Percentiles rank a stretch among this genome's conserved stretches.
Evolutionary conservation across 2,888 invertebrate genomes (phyloP).

Genomic region (Dendrolimus houi): DNA sequence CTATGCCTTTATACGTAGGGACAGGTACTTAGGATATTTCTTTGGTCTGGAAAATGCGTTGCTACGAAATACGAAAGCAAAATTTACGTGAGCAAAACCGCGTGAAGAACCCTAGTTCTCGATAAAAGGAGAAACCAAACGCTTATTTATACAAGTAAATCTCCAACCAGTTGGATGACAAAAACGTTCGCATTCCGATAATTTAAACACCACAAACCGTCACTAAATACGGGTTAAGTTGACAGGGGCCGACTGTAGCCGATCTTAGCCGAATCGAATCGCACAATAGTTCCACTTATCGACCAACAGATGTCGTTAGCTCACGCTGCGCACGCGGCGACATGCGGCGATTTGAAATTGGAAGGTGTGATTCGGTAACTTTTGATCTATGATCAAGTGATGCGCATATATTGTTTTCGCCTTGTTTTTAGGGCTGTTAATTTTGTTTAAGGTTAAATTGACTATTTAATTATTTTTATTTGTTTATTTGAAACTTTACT

Average conservation of each 20-base stretch:
- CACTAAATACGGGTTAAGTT: constrained; percentile 54
- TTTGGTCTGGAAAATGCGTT: too few species aligned
- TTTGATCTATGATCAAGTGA: constrained; percentile 11
- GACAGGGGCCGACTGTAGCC: constrained; percentile 51
- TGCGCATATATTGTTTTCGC: not conserved
- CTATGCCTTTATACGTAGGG: too few species aligned
- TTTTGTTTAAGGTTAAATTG: too few species aligned
- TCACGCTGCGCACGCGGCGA: constrained; percentile 52
- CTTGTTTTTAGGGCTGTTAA: not conserved
- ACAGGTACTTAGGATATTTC: too few species aligned
- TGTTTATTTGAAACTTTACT: too few species aligned
- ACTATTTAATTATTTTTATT: too few species aligned
- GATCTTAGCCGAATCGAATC: constrained; percentile 57
- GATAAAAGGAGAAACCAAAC: not conserved
- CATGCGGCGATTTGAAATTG: constrained; percentile 52
- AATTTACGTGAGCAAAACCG: too few species aligned
- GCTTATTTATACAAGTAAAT: constrained; percentile 4
- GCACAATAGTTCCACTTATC: constrained; percentile 67
- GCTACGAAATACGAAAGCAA: too few species aligned
- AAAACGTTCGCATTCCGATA: constrained; percentile 57
- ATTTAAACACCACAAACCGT: constrained; percentile 57
- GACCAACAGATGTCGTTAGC: constrained; percentile 69
- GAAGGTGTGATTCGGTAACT: constrained; percentile 23
- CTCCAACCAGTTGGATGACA: constrained; percentile 27
- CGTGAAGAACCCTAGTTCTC: too few species aligned